A percentile compares a stretch with the other conserved stretches of the same genome.
Conservation (phyloP, 1,140 invertebrate genomes). For the Dinoponera quadriceps region DNA sequence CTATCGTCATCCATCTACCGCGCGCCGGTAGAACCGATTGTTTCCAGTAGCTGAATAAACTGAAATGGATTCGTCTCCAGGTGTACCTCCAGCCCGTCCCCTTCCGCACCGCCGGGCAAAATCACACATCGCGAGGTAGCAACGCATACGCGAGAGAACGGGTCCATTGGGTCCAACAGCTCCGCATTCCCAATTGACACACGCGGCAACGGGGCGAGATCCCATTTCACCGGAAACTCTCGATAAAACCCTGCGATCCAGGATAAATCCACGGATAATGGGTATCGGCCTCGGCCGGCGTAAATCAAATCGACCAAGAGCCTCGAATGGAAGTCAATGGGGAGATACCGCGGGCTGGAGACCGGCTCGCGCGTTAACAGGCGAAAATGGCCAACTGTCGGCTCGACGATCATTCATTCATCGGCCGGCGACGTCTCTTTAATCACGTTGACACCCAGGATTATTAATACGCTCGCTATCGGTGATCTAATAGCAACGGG, state of each 20-base stretch:
- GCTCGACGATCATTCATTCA: slow-evolving; percentile 25
- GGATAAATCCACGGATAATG: slow-evolving; percentile 23
- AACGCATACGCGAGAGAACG: background rate
- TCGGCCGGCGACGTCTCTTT: slow-evolving; percentile 21
- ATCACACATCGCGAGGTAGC: background rate
- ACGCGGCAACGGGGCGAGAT: background rate
- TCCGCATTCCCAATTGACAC: background rate
- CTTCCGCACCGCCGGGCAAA: background rate
- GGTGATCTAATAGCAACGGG: background rate
- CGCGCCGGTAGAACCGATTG: background rate
- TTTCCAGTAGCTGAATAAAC: background rate
- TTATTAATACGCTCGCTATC: slow-evolving; percentile 40
- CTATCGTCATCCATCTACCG: slow-evolving; percentile 5
- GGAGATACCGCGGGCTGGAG: too few species aligned
- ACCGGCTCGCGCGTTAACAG: background rate
- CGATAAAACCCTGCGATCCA: background rate
- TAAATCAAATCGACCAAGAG: slow-evolving; percentile 52
- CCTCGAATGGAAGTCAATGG: too few species aligned
- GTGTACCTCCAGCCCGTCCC: too few species aligned
- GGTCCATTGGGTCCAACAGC: background rate
- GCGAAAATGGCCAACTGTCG: slow-evolving; percentile 35
- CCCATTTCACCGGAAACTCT: slow-evolving; percentile 20
- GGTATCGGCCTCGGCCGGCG: slow-evolving; percentile 24
- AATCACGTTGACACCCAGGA: slow-evolving; percentile 29
- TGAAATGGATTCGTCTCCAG: slow-evolving; percentile 29